Percentiles rank a stretch among this genome's conserved stretches.
These are phyloP conservation scores for Ptyas mucosa DNA, from an alignment of 2,113 vertebrate species.

Conservation along the genomic window DNA sequence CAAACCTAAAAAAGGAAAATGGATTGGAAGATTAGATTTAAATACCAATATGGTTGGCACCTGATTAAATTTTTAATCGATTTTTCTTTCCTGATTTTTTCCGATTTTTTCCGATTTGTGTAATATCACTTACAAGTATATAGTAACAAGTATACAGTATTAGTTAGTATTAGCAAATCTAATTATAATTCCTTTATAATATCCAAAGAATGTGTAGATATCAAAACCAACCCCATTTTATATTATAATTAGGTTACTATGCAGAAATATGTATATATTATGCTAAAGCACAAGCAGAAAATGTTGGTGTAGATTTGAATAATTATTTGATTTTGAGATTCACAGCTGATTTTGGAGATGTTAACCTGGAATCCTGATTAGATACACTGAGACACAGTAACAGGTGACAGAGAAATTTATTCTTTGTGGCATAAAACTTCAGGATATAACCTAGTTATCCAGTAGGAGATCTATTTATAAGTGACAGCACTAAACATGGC, in stretches of 20 bases:
- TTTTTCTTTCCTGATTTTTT: neutral
- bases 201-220: neutral
- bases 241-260: neutral
- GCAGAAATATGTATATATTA: neutral
- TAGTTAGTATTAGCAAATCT: neutral
- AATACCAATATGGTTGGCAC: neutral
- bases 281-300: neutral
- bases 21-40: neutral
- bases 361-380: neutral
- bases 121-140: neutral
- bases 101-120: neutral
- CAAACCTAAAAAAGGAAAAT: slow-evolving; percentile 78
- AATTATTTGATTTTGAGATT: neutral
- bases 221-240: neutral
- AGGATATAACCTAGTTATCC: neutral
- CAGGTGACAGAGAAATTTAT: neutral
- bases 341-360: neutral
- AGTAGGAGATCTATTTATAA: neutral
- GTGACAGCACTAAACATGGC: neutral
- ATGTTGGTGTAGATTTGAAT: neutral
- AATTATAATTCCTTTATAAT: neutral
- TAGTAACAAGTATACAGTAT: neutral
- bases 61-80: neutral
- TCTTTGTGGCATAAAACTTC: neutral
- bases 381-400: neutral